phyloP scores from a whole-genome alignment of 2,113 vertebrate species.

The Picathartes gymnocephalus region DNA sequence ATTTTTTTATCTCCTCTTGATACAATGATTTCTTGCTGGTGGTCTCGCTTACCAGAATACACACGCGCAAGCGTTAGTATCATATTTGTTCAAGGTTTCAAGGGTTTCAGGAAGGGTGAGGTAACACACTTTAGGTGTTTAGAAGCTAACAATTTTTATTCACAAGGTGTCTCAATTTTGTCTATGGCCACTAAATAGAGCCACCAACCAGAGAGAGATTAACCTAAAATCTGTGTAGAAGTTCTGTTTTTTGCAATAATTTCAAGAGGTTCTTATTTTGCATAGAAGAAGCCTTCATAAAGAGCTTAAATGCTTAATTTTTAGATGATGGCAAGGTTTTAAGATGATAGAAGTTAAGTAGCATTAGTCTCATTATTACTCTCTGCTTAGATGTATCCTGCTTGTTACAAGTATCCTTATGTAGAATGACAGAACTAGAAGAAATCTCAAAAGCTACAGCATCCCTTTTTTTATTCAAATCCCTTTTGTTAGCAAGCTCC shows the following conservation, averaged over 20 bases:
- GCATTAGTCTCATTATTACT: background rate
- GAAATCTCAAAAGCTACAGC: background rate
- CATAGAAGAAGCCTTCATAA: background rate
- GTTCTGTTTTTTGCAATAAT: background rate
- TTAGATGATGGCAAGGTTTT: background rate
- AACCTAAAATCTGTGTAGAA: background rate
- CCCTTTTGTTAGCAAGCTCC: background rate
- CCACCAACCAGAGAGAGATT: fast-evolving
- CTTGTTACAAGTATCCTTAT: background rate
- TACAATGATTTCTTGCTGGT: background rate
- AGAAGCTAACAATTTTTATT: background rate
- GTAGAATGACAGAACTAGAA: background rate
- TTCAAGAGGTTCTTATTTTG: background rate
- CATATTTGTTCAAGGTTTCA: background rate
- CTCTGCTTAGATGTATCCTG: background rate
- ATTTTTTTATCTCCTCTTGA: background rate
- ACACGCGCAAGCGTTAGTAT: background rate
- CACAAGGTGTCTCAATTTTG: background rate
- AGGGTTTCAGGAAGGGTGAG: background rate
- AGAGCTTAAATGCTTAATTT: background rate
- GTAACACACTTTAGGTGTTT: background rate
- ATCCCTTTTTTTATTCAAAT: background rate
- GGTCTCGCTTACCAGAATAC: background rate
- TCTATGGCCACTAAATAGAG: background rate
- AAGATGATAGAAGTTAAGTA: background rate